Percentiles rank a stretch among this genome's conserved stretches.
Conservation (phyloP, 2,797 vertebrate species). For the Pelochelys cantorii region DNA sequence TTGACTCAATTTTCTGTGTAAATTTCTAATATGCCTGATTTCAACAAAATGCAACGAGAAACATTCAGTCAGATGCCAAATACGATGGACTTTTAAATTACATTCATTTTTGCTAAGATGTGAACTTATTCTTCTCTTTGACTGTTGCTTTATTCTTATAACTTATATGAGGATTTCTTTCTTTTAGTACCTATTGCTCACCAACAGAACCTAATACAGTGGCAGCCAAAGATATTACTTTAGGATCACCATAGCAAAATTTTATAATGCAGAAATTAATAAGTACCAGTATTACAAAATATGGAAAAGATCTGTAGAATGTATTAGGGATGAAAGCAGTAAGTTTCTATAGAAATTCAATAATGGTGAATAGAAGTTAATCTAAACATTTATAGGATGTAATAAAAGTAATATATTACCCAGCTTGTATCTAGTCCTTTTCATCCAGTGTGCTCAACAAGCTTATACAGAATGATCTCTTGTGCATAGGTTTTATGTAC, state of each 20-base stretch:
- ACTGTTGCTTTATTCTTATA: neutral
- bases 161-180: neutral
- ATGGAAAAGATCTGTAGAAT: accelerated
- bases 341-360: neutral
- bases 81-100: neutral
- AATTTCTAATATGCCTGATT: neutral
- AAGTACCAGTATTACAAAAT: neutral
- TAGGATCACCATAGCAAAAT: neutral
- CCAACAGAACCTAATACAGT: neutral
- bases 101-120: conserved; percentile 8
- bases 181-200: neutral
- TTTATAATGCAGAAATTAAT: conserved; percentile 1
- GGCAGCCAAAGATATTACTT: neutral
- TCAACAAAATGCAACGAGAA: conserved; percentile 20
- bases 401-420: neutral
- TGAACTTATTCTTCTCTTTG: neutral
- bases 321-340: neutral
- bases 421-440: neutral
- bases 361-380: neutral
- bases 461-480: neutral
- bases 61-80: neutral
- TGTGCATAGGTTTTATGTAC: neutral
- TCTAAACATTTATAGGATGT: neutral
- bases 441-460: neutral
- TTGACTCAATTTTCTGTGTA: neutral